Evolutionary conservation across 2,888 invertebrate species (phyloP).

Genomic region (Tenthredo mesomela): DNA sequence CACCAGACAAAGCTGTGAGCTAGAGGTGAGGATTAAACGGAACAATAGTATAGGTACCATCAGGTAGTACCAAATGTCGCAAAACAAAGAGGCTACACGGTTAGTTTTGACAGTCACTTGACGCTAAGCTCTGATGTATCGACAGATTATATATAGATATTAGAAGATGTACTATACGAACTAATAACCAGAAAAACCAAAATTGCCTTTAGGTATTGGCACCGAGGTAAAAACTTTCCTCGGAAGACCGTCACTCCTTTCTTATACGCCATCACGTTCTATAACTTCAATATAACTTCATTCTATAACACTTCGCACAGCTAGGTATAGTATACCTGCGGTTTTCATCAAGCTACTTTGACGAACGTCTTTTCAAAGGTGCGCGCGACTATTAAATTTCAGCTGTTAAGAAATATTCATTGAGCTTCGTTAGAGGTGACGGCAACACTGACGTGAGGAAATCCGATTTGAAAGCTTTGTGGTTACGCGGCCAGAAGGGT

Average conservation of each 20-base stretch:
- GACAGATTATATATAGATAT: neutral
- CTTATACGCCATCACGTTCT: neutral
- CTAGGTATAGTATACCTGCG: neutral
- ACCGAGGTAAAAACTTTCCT: neutral
- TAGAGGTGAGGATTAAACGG: conserved; percentile 16
- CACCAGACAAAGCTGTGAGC: conserved; percentile 21
- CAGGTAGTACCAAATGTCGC: neutral
- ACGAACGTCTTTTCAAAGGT: neutral
- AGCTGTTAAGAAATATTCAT: conserved; percentile 8
- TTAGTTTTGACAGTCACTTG: conserved; percentile 21
- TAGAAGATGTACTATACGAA: neutral
- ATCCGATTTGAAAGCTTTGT: conserved; percentile 36
- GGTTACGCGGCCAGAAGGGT: neutral
- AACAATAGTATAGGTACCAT: conserved; percentile 11
- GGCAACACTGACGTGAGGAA: conserved; percentile 11
- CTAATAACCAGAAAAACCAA: neutral
- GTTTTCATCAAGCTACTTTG: neutral
- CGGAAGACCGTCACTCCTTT: neutral
- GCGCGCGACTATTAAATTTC: conserved; percentile 5
- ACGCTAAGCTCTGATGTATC: neutral
- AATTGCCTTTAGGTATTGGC: neutral
- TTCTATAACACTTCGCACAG: neutral
- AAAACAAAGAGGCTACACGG: conserved; percentile 18
- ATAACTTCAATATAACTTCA: neutral
- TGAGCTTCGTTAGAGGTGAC: conserved; percentile 26